A percentile compares a stretch with the other conserved stretches of the same genome.
These are phyloP conservation scores for Odontamblyopus rebecca DNA, from an alignment of 2,797 vertebrate genomes.

Conservation along the genomic window DNA sequence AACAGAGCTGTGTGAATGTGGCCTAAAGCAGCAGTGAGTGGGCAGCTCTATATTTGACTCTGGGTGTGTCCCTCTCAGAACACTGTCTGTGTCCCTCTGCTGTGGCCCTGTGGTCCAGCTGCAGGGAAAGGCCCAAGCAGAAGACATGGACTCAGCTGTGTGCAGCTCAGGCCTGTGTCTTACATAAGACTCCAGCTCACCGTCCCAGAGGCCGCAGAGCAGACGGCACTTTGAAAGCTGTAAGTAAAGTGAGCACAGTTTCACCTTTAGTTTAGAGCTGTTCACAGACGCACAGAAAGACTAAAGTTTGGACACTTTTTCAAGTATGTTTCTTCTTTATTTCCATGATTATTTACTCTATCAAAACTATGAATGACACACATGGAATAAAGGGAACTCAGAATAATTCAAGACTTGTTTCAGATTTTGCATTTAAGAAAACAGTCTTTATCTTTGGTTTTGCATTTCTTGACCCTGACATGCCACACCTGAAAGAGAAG, in stretches of 20 bases:
- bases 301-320: no score
- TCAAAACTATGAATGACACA: no score
- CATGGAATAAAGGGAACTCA: no score
- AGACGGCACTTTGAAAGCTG: neutral
- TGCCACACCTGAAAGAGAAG: no score
- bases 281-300: no score
- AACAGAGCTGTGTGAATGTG: conserved; percentile 1
- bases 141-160: neutral
- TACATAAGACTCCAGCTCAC: neutral
- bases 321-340: no score
- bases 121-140: neutral
- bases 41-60: conserved; percentile 4
- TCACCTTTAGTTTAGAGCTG: no score
- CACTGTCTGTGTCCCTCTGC: neutral
- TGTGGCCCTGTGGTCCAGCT: neutral
- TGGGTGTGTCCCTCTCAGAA: conserved; percentile 5
- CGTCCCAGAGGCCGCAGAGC: neutral
- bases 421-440: no score
- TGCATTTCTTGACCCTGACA: no score
- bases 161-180: neutral
- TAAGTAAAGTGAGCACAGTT: neutral
- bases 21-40: conserved; percentile 1
- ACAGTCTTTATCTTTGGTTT: no score
- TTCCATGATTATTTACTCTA: no score
- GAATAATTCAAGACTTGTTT: no score